phyloP scores from a whole-genome alignment of 1,140 invertebrate genomes.

The Asbolus verrucosus region DNA sequence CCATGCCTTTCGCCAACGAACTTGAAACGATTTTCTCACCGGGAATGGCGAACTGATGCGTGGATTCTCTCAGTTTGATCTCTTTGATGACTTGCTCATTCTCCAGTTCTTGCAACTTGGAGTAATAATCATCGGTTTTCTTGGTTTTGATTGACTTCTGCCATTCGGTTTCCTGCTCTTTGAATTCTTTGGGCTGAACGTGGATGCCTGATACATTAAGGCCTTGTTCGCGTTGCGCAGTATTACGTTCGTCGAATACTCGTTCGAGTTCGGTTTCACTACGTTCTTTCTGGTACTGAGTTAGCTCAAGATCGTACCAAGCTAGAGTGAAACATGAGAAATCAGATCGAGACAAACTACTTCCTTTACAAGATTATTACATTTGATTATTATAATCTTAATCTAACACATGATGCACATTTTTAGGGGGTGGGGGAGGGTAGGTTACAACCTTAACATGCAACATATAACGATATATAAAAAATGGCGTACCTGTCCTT shows the following conservation, averaged over 20 bases:
- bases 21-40: constrained; percentile 83
- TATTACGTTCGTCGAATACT: constrained; percentile 87
- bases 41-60: constrained; percentile 86
- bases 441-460: constrained; percentile 2
- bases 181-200: constrained; percentile 73
- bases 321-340: constrained; percentile 72
- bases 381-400: not conserved
- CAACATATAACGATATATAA: constrained; percentile 43
- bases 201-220: constrained; percentile 66
- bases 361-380: constrained; percentile 10
- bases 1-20: constrained; percentile 87
- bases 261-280: constrained; percentile 87
- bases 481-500: constrained; percentile 57
- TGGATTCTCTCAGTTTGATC: constrained; percentile 78
- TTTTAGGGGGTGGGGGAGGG: not conserved
- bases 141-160: constrained; percentile 84
- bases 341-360: not conserved
- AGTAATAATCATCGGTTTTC: constrained; percentile 87
- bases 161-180: constrained; percentile 85
- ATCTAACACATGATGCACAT: constrained; percentile 39
- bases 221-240: constrained; percentile 73
- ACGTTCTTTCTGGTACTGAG: constrained; percentile 85
- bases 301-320: constrained; percentile 91
- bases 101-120: constrained; percentile 84
- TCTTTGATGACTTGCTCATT: constrained; percentile 88